Base-by-base conservation (phyloP, 2,797 vertebrate genomes). In the Sebastolobus alascanus region DNA sequence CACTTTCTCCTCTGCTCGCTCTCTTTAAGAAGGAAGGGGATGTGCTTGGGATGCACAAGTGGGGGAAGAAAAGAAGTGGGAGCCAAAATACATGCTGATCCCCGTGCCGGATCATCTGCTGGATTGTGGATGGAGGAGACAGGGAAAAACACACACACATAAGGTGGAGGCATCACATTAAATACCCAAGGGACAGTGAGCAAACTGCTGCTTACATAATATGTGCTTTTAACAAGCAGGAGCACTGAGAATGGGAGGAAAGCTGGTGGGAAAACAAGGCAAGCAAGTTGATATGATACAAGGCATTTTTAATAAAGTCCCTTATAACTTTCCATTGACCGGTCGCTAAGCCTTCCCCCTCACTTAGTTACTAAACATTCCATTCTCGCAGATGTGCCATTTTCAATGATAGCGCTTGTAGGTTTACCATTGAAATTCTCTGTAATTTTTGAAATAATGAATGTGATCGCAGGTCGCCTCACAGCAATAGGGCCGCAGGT, bases 31-130 rank as follows among this genome's bases (percentile, higher is more conserved):
- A 69, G 33, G 25, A 25, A 71, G 52, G 50, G 72, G 77, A 84
- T 90, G 87, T 93, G 91, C 77, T 63, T 4, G 4, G 86, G 73
- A 86, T 90, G 63, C 79, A 85, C 71, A 84, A 90, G 63, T 25
- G 18, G 37, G 37, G 52, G 46, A 7, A 60, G 46, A 75, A 75
- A 80, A 81, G 60, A 81, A 78, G 33, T 58, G 35, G 50, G 37
- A 70, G 55, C 66, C 60, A 77, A 89, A 88, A 86, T 82, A 90
- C 92, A 90, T 84, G 80, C 84, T 82, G 67, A 67, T 73, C 77
- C 77, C 52, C 37, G 67, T 40, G 68, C 37, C 9, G 29, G 65
- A 80, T 81, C 66, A 38, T 85, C 71, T 77, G 68, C 70, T 75
- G 59, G 55, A 75, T 77, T 69, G 46, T 75, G 75, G 67, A 65